A percentile compares a stretch with the other conserved stretches of the same genome.
Evolutionary conservation across 2,888 invertebrate species (phyloP).

Genomic region (Athripsodes cinereus): DNA sequence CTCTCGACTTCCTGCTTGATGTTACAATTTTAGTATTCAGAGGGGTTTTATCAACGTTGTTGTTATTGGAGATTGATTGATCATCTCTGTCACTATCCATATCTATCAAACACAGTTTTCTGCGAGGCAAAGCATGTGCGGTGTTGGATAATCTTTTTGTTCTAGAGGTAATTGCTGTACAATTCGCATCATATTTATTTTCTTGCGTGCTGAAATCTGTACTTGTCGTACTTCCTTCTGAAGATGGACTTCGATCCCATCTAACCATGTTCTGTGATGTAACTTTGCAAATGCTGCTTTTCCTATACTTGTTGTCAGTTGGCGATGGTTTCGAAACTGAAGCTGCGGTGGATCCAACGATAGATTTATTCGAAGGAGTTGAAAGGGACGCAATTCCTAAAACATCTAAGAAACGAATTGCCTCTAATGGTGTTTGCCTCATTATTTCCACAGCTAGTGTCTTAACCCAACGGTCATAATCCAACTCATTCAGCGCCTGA

Average conservation of each 20-base stretch:
- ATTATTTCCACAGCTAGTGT: slow-evolving; percentile 69
- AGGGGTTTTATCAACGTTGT: slow-evolving; percentile 26
- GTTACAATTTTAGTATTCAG: slow-evolving; percentile 20
- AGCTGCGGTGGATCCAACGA: slow-evolving; percentile 4
- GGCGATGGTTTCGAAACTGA: neutral
- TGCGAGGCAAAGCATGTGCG: slow-evolving; percentile 19
- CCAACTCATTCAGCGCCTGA: slow-evolving; percentile 62
- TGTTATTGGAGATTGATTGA: slow-evolving; percentile 10
- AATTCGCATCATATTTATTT: slow-evolving; percentile 2
- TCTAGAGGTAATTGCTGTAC: slow-evolving; percentile 15
- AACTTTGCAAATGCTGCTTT: slow-evolving; percentile 1
- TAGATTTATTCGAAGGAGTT: slow-evolving; percentile 9
- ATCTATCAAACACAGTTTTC: slow-evolving; percentile 25
- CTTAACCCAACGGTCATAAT: slow-evolving; percentile 69
- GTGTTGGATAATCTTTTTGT: slow-evolving; percentile 14
- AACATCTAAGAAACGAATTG: slow-evolving; percentile 67
- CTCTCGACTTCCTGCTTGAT: slow-evolving; percentile 48
- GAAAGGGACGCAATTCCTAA: slow-evolving; percentile 50
- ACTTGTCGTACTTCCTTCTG: slow-evolving; percentile 27
- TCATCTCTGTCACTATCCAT: slow-evolving; percentile 24
- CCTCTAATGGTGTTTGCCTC: slow-evolving; percentile 66
- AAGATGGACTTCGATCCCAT: slow-evolving; percentile 26
- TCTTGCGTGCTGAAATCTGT: slow-evolving; percentile 21
- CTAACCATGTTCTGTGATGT: slow-evolving; percentile 7
- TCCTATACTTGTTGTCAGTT: slow-evolving; percentile 2